A percentile compares a stretch with the other conserved stretches of the same genome.
Evolutionary conservation across 2,888 invertebrate species (phyloP).

Genomic region (Atethmia centrago): DNA sequence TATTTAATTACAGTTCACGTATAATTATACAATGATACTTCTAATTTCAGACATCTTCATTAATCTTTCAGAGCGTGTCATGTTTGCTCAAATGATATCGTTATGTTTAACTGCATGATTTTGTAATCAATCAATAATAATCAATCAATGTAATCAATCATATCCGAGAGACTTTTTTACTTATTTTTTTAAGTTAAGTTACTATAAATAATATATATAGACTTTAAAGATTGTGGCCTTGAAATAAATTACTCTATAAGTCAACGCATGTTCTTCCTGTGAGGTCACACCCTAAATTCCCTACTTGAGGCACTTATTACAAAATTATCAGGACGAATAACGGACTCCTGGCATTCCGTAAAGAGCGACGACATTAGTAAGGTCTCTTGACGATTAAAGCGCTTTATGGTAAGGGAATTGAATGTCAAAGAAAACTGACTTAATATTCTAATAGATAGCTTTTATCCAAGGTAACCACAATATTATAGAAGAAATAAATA

Average conservation of each 20-base stretch:
- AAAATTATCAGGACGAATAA: slow-evolving; percentile 63
- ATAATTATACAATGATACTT: slow-evolving; percentile 28
- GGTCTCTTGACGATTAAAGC: slow-evolving; percentile 20
- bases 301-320: slow-evolving; percentile 43
- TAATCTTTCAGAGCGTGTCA: slow-evolving; percentile 40
- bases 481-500: not conserved
- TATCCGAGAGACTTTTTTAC: not conserved
- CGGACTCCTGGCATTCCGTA: slow-evolving; percentile 58
- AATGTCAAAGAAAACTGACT: not conserved
- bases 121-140: no score
- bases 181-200: no score
- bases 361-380: slow-evolving; percentile 36
- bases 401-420: slow-evolving; percentile 2
- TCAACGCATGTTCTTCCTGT: slow-evolving; percentile 26
- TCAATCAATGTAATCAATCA: no score
- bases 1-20: slow-evolving; percentile 41
- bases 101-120: slow-evolving; percentile 14
- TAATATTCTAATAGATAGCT: not conserved
- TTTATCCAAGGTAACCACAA: not conserved
- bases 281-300: slow-evolving; percentile 50
- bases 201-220: not conserved
- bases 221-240: slow-evolving; percentile 23
- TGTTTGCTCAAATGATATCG: slow-evolving; percentile 26
- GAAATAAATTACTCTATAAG: slow-evolving; percentile 12
- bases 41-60: slow-evolving; percentile 39